phyloP scores from a whole-genome alignment of 2,797 vertebrate genomes.

The Knipowitschia caucasica region DNA sequence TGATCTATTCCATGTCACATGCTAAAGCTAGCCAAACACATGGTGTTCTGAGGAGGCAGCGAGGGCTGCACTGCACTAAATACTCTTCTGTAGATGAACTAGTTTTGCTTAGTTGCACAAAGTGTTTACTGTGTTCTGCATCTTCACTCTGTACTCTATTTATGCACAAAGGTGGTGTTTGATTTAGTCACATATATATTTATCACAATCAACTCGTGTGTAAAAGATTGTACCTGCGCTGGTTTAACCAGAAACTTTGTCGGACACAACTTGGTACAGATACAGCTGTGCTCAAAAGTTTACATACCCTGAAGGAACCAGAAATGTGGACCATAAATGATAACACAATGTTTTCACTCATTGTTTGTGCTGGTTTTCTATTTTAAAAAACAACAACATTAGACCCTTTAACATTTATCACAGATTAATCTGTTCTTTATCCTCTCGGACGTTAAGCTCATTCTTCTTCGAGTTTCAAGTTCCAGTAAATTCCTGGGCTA shows the following conservation, averaged over 20 bases:
- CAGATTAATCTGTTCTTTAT: too few relatives aligned
- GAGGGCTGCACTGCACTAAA: slow-evolving; percentile 14
- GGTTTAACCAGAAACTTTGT: slow-evolving; percentile 60
- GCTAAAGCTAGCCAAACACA: slow-evolving; percentile 17
- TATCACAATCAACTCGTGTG: slow-evolving; percentile 71
- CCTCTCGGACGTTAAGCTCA: too few relatives aligned
- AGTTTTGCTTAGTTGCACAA: slow-evolving; percentile 65
- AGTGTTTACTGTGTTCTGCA: slow-evolving; percentile 33
- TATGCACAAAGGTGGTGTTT: slow-evolving; percentile 24
- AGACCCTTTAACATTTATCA: too few relatives aligned
- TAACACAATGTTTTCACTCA: too few relatives aligned
- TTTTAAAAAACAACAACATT: too few relatives aligned
- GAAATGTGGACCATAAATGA: too few relatives aligned
- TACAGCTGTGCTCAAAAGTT: too few relatives aligned
- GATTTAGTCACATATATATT: slow-evolving; percentile 27
- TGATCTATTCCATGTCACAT: slow-evolving; percentile 16
- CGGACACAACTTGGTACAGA: slow-evolving; percentile 35
- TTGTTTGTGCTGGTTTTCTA: too few relatives aligned
- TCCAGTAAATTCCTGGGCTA: too few relatives aligned
- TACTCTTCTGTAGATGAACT: slow-evolving; percentile 19
- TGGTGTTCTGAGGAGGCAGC: slow-evolving; percentile 16
- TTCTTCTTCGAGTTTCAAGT: too few relatives aligned
- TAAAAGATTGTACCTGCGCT: slow-evolving; percentile 73
- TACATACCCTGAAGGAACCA: too few relatives aligned
- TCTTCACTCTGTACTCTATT: slow-evolving; percentile 32